Conservation (phyloP, 2,113 vertebrate genomes). For the Perca fluviatilis region DNA sequence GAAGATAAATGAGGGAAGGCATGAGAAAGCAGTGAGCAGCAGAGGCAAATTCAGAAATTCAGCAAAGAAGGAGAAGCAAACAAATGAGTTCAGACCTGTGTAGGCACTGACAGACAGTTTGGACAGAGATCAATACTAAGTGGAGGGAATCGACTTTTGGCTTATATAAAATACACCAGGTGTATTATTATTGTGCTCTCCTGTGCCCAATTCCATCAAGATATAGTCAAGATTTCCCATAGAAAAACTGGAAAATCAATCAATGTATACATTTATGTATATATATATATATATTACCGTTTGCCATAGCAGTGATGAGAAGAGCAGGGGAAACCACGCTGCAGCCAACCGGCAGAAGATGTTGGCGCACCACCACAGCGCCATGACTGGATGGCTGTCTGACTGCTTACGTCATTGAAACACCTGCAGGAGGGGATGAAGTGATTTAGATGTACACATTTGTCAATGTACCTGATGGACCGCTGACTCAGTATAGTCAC, state of each 20-base stretch:
- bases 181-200: background rate
- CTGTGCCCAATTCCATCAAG: background rate
- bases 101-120: conserved; percentile 24
- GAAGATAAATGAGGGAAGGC: background rate
- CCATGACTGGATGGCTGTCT: conserved; percentile 74
- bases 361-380: conserved; percentile 56
- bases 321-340: conserved; percentile 71
- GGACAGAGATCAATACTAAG: conserved; percentile 29
- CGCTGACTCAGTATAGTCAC: background rate
- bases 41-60: conserved; percentile 18
- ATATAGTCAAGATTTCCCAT: background rate
- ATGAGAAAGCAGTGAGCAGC: background rate
- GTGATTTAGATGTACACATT: conserved; percentile 8
- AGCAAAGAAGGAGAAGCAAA: conserved; percentile 23
- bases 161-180: conserved; percentile 16
- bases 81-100: conserved; percentile 42
- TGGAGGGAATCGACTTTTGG: conserved; percentile 3
- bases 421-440: conserved; percentile 56
- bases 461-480: background rate
- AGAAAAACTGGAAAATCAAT: background rate
- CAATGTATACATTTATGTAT: no score
- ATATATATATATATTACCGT: conserved; percentile 47
- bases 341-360: conserved; percentile 58
- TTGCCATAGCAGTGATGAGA: conserved; percentile 70
- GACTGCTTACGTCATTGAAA: conserved; percentile 76